phyloP scores from a whole-genome alignment of 2,113 vertebrate species.

The Syngnathus floridae region DNA sequence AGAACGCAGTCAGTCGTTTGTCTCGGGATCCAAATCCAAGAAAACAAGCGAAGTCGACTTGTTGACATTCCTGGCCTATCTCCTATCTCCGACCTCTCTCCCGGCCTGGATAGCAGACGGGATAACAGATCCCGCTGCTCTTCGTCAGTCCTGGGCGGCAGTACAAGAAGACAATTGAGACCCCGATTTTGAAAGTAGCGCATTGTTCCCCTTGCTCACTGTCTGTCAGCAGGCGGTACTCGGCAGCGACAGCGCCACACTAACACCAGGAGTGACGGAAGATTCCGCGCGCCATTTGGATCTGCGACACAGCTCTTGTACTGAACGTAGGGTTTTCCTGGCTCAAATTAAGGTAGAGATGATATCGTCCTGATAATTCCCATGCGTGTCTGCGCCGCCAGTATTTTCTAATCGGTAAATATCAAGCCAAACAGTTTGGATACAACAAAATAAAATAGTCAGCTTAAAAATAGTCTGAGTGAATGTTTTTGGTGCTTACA shows the following conservation, averaged over 20 bases:
- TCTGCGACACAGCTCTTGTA: not conserved
- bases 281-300: constrained; percentile 23
- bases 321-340: not conserved
- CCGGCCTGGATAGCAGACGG: constrained; percentile 23
- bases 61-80: constrained; percentile 33
- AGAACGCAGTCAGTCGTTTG: constrained; percentile 8
- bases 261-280: constrained; percentile 56
- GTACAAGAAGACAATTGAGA: constrained; percentile 61
- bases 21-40: constrained; percentile 32
- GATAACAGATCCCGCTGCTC: constrained; percentile 26
- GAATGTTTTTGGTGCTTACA: not conserved
- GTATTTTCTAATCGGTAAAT: not conserved
- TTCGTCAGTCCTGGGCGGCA: constrained; percentile 10
- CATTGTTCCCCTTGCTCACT: constrained; percentile 61
- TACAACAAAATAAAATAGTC: not conserved
- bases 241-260: constrained; percentile 59
- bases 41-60: constrained; percentile 19
- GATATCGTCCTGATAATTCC: not conserved
- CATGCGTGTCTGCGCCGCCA: not conserved
- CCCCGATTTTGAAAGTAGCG: constrained; percentile 47
- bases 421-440: not conserved
- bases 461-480: not conserved
- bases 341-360: not conserved
- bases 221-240: constrained; percentile 62
- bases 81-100: constrained; percentile 27